Conservation (phyloP, 2,888 invertebrate genomes). For the Lacanobia oleracea region DNA sequence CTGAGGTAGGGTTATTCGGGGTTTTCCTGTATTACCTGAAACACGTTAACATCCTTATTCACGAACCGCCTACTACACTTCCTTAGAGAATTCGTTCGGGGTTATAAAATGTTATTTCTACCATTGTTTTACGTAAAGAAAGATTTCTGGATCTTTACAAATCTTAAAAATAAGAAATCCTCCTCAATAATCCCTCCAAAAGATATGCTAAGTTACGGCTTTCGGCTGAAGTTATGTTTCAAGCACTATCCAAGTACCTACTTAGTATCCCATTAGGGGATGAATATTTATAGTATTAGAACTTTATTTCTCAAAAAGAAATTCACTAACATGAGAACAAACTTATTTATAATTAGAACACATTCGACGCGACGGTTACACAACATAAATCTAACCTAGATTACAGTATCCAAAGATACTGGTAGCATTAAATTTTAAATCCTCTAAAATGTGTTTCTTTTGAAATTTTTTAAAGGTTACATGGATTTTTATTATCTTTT, state of each 20-base stretch:
- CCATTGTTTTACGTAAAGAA: neutral
- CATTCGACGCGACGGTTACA: too few relatives aligned
- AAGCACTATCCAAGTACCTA: neutral
- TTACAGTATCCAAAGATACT: too few relatives aligned
- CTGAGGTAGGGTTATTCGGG: neutral
- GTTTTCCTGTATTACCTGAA: neutral
- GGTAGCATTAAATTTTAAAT: too few relatives aligned
- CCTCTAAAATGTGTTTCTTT: too few relatives aligned
- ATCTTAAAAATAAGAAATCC: neutral
- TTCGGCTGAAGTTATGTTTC: neutral
- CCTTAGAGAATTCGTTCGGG: constrained; percentile 5
- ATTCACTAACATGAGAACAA: too few relatives aligned
- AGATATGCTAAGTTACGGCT: neutral
- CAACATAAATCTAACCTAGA: too few relatives aligned
- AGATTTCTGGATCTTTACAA: neutral
- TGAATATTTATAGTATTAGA: neutral
- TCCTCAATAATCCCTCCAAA: neutral
- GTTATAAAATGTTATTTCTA: constrained; percentile 26
- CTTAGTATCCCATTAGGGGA: neutral
- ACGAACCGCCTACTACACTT: neutral
- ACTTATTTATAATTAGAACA: too few relatives aligned
- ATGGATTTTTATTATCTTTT: too few relatives aligned
- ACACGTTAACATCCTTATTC: constrained; percentile 7
- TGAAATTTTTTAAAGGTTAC: too few relatives aligned
- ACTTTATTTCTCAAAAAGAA: too few relatives aligned